These are phyloP conservation scores for Diorhabda sublineata DNA, from an alignment of 1,140 invertebrate genomes.

Conservation along the genomic window DNA sequence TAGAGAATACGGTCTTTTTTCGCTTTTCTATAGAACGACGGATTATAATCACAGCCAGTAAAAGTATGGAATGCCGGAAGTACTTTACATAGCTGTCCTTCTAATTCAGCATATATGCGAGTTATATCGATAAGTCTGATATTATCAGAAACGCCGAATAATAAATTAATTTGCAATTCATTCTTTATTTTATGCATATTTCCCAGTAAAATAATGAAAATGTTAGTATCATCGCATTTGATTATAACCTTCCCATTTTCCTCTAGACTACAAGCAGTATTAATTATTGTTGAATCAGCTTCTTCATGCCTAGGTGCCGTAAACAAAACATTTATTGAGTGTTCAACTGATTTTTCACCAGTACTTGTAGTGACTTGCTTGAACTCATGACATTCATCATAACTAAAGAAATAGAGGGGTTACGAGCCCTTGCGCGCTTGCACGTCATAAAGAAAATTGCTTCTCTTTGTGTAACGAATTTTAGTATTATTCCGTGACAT, in stretches of 20 bases:
- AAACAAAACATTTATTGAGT: too few species aligned
- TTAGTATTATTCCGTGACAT: too few species aligned
- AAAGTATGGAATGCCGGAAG: slow-evolving; percentile 41
- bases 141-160: slow-evolving; percentile 4
- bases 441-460: too few species aligned
- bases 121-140: slow-evolving; percentile 3
- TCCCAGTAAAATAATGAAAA: background rate
- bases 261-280: background rate
- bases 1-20: slow-evolving; percentile 18
- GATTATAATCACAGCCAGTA: slow-evolving; percentile 42
- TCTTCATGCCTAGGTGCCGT: too few species aligned
- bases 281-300: too few species aligned
- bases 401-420: too few species aligned
- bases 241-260: slow-evolving; percentile 9
- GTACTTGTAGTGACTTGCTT: too few species aligned
- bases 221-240: slow-evolving; percentile 9
- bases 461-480: too few species aligned
- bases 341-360: too few species aligned
- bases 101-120: slow-evolving; percentile 24
- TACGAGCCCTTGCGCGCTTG: too few species aligned
- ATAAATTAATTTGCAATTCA: background rate
- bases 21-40: slow-evolving; percentile 43
- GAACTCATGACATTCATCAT: too few species aligned
- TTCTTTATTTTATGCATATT: background rate
- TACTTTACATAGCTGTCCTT: slow-evolving; percentile 24